These are phyloP conservation scores for Beroe ovata DNA, from an alignment of 37 sponge, comb jelly and placozoan species.

Conservation along the genomic window DNA sequence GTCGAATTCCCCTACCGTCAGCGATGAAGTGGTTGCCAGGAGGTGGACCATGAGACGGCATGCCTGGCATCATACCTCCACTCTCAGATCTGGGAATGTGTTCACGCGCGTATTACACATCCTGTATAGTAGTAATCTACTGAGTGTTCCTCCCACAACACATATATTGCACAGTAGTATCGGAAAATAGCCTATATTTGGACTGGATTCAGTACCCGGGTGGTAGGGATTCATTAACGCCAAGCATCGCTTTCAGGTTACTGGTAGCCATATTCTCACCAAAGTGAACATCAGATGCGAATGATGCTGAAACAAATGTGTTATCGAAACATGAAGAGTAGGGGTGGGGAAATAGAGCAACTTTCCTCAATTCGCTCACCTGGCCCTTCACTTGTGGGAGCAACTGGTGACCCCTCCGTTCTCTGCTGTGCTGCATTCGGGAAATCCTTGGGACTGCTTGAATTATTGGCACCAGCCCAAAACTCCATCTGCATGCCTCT, in stretches of 20 bases:
- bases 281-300: slow-evolving; percentile 33
- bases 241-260: slow-evolving; percentile 62
- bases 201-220: no score
- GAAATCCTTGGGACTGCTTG: slow-evolving; percentile 43
- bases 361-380: not conserved
- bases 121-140: no score
- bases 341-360: no score
- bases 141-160: no score
- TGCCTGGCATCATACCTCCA: no score
- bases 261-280: slow-evolving; percentile 62
- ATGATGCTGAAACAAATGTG: slow-evolving; percentile 19
- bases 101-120: no score
- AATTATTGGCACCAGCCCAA: slow-evolving; percentile 16
- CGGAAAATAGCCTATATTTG: no score
- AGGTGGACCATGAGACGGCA: no score
- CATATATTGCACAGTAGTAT: no score
- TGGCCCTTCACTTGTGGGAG: slow-evolving; percentile 17
- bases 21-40: not conserved
- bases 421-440: not conserved
- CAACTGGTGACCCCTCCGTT: not conserved
- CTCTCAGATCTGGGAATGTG: no score
- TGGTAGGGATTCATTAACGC: slow-evolving; percentile 8
- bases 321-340: no score
- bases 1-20: not conserved
- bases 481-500: slow-evolving; percentile 22